Percentiles rank a stretch among this genome's conserved stretches.
Conservation (phyloP, 92 coral and sea anemone genomes). For the Nematostella vectensis region DNA sequence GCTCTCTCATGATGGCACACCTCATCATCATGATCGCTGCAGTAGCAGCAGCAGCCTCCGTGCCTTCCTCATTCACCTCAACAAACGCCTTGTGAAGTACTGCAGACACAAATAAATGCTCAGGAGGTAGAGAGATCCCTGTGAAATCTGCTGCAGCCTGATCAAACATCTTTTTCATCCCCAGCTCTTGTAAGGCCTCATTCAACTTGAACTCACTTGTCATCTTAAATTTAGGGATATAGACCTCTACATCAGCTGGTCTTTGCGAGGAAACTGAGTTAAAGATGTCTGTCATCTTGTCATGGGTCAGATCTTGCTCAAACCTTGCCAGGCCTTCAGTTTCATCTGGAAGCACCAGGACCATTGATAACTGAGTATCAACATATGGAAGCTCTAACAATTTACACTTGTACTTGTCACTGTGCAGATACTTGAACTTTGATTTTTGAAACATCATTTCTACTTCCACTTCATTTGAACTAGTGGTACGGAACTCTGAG, state of each 20-base stretch:
- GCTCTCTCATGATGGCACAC: conserved; percentile 11
- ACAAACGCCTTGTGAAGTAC: conserved; percentile 89
- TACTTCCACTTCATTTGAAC: conserved; percentile 28
- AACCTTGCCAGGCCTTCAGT: conserved; percentile 54
- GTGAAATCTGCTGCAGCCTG: conserved; percentile 51
- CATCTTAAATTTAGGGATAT: conserved; percentile 69
- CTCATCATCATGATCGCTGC: conserved; percentile 43
- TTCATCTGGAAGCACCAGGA: conserved; percentile 66
- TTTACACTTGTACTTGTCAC: conserved; percentile 40
- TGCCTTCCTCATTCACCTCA: conserved; percentile 86
- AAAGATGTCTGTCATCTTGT: conserved; percentile 27
- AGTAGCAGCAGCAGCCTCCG: conserved; percentile 92
- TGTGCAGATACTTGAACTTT: conserved; percentile 29
- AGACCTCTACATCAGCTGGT: conserved; percentile 49
- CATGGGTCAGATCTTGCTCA: conserved; percentile 47
- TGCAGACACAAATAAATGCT: conserved; percentile 53
- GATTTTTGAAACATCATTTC: conserved; percentile 65
- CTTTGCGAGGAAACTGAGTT: conserved; percentile 13
- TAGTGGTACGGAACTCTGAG: conserved; percentile 38
- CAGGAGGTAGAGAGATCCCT: conserved; percentile 43
- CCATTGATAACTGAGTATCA: conserved; percentile 60
- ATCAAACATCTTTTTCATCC: conserved; percentile 61
- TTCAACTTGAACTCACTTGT: conserved; percentile 55
- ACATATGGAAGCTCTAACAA: conserved; percentile 67
- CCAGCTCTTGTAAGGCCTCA: conserved; percentile 40